Evolutionary conservation across 2,888 invertebrate genomes (phyloP), one percentile per base, ranked within the genome.

Genomic region (Sialis fuliginosa): DNA sequence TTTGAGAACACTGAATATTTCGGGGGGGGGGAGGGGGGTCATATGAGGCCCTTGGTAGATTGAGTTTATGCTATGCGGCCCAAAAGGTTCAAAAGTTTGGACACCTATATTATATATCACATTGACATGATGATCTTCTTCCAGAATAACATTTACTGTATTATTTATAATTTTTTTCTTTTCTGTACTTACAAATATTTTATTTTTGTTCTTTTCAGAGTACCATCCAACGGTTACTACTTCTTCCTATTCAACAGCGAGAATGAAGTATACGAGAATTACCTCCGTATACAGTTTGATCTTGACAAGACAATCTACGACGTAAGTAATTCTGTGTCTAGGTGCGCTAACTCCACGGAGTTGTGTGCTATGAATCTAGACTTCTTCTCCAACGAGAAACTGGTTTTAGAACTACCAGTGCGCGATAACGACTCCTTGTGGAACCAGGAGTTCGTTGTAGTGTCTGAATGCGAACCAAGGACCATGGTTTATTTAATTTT

Each of bases 181-280:
- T 22, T 22, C 22, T 22, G 2, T 22, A 22, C 4, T 22, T 22
- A n/a, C 4, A 22, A 22, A 22, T 22, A 22, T 22, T 22, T 22
- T 22, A 33, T 34, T 31, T 42, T 35, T 50, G 44, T 45, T 46
- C 53, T 39, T 59, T 65, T 53, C 61, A 79, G 80, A 54, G 79
- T 85, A 0, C 80, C 83, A 44, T 68, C 72, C 1, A 80, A 83
- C 54, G 85, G 84, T 6, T 85, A 84, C 61, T 86, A 86, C 57
- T 86, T 85, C 66, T 84, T 85, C 65, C 79, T 86, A 0, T 86
- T 85, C 65, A 82, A 79, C 60, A 84, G 84, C 6, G 84, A 85
- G 60, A 85, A 86, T 58, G 85, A 85, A 56, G 72, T 80, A 1
- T 77, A 81, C 58, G 67, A 71, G 6, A 84, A 83, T 63, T 81